phyloP scores from a whole-genome alignment of 2,888 invertebrate species.

The Trichacis sp. region DNA sequence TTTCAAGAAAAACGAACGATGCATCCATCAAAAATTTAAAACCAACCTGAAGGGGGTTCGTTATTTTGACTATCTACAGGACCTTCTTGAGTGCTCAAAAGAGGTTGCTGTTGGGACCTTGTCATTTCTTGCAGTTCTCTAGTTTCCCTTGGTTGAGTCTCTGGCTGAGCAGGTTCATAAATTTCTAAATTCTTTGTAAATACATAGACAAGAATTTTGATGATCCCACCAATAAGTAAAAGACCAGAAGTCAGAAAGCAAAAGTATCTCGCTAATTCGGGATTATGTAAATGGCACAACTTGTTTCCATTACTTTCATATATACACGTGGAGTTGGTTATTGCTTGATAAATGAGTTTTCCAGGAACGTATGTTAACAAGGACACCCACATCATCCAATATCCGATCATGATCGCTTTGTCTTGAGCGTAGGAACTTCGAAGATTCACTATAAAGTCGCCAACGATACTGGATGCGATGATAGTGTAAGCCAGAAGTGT shows the following conservation, averaged over 20 bases:
- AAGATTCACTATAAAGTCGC: conserved; percentile 71
- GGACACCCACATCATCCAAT: conserved; percentile 72
- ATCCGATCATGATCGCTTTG: conserved; percentile 74
- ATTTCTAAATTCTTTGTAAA: conserved; percentile 67
- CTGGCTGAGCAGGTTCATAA: conserved; percentile 49
- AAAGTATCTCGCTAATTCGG: conserved; percentile 69
- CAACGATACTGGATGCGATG: conserved; percentile 68
- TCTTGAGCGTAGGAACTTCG: conserved; percentile 74
- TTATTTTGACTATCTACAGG: neutral
- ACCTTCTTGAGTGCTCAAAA: conserved; percentile 29
- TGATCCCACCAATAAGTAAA: conserved; percentile 66
- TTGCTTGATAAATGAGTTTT: conserved; percentile 74
- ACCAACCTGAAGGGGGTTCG: neutral
- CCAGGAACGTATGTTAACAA: conserved; percentile 75
- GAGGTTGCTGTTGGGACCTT: conserved; percentile 44
- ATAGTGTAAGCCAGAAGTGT: conserved; percentile 67
- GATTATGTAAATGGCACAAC: conserved; percentile 70
- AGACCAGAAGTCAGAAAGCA: conserved; percentile 70
- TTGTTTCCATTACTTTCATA: conserved; percentile 68
- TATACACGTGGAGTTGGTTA: conserved; percentile 71
- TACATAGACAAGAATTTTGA: conserved; percentile 69
- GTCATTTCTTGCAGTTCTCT: conserved; percentile 46
- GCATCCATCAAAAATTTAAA: too few species aligned
- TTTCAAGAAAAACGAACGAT: too few species aligned
- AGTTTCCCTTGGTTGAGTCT: conserved; percentile 25